phyloP scores from a whole-genome alignment of 2,888 invertebrate species.

The Nudaria mundana region DNA sequence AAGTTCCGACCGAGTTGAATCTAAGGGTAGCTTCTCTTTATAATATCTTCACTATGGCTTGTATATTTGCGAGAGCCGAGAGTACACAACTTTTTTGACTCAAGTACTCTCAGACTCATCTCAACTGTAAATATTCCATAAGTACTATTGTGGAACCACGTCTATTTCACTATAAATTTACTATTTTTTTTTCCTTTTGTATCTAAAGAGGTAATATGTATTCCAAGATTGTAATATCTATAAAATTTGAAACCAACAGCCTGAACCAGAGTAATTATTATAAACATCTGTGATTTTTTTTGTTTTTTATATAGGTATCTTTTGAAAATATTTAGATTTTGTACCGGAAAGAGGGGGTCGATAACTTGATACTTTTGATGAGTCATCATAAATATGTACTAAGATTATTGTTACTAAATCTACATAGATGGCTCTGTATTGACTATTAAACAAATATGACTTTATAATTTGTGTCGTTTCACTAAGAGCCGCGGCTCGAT shows the following conservation, averaged over 20 bases:
- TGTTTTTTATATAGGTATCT: slow-evolving; percentile 58
- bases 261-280: slow-evolving; percentile 62
- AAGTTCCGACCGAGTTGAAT: slow-evolving; percentile 11
- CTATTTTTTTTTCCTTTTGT: slow-evolving; percentile 67
- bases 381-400: slow-evolving; percentile 49
- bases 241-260: slow-evolving; percentile 63
- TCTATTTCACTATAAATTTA: slow-evolving; percentile 62
- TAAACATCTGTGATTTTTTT: slow-evolving; percentile 48
- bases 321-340: slow-evolving; percentile 57
- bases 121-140: slow-evolving; percentile 43
- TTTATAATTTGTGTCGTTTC: slow-evolving; percentile 65
- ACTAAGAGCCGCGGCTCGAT: slow-evolving; percentile 52
- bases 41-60: slow-evolving; percentile 26
- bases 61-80: slow-evolving; percentile 18
- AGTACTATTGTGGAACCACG: slow-evolving; percentile 52
- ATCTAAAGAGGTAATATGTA: slow-evolving; percentile 67
- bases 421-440: slow-evolving; percentile 74
- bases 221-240: slow-evolving; percentile 62
- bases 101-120: slow-evolving; percentile 41
- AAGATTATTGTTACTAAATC: slow-evolving; percentile 51
- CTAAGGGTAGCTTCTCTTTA: slow-evolving; percentile 18
- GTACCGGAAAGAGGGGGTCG: slow-evolving; percentile 63
- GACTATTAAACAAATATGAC: slow-evolving; percentile 68
- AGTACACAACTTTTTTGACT: slow-evolving; percentile 36
- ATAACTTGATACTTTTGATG: slow-evolving; percentile 40